Evolutionary conservation across 1,140 invertebrate species (phyloP).

Genomic region (Dendroctonus valens): DNA sequence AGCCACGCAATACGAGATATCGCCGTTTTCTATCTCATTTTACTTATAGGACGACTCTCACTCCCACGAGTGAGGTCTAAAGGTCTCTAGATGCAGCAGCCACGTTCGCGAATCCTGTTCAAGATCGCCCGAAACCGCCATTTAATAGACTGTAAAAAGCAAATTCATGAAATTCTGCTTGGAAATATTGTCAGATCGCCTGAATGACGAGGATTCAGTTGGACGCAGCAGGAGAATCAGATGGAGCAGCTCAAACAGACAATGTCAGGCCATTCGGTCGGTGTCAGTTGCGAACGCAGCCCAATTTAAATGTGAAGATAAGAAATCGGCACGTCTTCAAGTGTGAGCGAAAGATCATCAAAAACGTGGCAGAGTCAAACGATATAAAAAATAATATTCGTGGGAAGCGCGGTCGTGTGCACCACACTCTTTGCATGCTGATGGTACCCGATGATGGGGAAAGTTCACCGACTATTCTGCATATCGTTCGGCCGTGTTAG

Average conservation of each 20-base stretch:
- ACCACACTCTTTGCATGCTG: conserved; percentile 30
- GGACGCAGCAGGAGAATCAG: too few species aligned
- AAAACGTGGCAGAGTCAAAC: conserved; percentile 30
- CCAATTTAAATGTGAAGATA: conserved; percentile 16
- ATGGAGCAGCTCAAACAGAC: too few species aligned
- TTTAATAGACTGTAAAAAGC: too few species aligned
- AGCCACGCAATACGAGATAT: conserved; percentile 23
- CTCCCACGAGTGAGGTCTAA: conserved; percentile 25
- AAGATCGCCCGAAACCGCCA: not conserved
- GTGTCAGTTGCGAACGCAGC: conserved; percentile 12
- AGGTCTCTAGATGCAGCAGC: conserved; percentile 3
- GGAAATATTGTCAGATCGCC: too few species aligned
- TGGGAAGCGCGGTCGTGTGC: conserved; percentile 26
- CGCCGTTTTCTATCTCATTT: conserved; percentile 24
- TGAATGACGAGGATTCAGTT: too few species aligned
- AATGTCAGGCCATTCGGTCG: too few species aligned
- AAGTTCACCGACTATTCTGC: conserved; percentile 24
- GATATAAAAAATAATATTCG: conserved; percentile 34
- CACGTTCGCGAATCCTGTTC: conserved; percentile 14
- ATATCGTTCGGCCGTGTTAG: conserved; percentile 15
- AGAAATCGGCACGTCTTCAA: conserved; percentile 29
- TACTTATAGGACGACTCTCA: conserved; percentile 29
- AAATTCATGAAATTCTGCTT: too few species aligned
- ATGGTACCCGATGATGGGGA: conserved; percentile 24
- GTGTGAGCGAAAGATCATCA: conserved; percentile 32